Percentiles rank a stretch among this genome's conserved stretches.
phyloP scores from a whole-genome alignment of 2,888 invertebrate species.

The Agonopterix heracliana region DNA sequence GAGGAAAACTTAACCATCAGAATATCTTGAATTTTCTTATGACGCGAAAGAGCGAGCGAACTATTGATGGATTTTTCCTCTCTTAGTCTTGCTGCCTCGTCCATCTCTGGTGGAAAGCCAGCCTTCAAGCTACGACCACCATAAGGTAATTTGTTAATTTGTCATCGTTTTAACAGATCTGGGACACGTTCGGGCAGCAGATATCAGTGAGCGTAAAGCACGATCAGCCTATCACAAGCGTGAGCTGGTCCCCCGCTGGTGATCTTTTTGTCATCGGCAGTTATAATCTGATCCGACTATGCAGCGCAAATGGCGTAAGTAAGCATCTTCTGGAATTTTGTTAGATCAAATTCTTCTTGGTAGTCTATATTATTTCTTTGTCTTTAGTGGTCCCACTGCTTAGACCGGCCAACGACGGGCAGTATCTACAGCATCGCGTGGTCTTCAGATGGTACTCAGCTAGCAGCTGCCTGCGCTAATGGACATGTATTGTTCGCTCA shows the following conservation, averaged over 20 bases:
- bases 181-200: constrained; percentile 94
- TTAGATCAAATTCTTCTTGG: not conserved
- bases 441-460: constrained; percentile 97
- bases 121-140: too few species aligned
- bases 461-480: constrained; percentile 95
- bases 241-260: constrained; percentile 95
- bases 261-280: constrained; percentile 94
- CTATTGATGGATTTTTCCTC: not conserved
- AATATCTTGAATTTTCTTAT: too few species aligned
- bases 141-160: too few species aligned
- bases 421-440: constrained; percentile 93
- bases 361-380: not conserved
- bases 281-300: constrained; percentile 93
- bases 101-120: too few species aligned
- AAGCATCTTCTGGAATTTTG: not conserved
- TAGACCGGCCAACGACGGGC: constrained; percentile 92
- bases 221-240: constrained; percentile 93
- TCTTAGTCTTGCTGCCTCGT: not conserved
- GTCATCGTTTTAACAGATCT: constrained; percentile 72
- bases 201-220: constrained; percentile 90
- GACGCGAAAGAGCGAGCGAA: too few species aligned
- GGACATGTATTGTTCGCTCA: constrained; percentile 94
- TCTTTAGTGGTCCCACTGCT: constrained; percentile 92
- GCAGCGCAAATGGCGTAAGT: constrained; percentile 94
- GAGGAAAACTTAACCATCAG: too few species aligned